Evolutionary conservation across 2,888 invertebrate genomes (phyloP), one percentile per base, ranked within the genome.

Genomic region (Drosophila nr. fundita): DNA sequence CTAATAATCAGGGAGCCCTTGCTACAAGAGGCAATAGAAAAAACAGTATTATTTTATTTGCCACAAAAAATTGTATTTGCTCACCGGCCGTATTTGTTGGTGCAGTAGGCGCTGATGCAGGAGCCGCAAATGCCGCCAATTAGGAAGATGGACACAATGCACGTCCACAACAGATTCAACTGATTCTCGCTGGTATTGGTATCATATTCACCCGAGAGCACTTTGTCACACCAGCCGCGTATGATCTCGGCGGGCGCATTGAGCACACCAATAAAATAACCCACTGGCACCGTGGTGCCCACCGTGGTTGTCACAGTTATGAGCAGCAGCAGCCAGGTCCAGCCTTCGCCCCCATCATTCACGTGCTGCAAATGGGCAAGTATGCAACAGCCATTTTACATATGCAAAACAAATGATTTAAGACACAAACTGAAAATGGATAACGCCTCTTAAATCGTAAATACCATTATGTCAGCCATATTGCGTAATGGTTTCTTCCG

Each of bases 121-220:
- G 98, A 98, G 0, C 98, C 98, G 29, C 96, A 94, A 82, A 97
- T 96, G 48, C 98, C 99, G 8, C 98, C 98, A 38, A 98, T 95
- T 38, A 98, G 94, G 93, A 97, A 98, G 75, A 98, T 95, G 36
- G 98, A 96, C 10, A 98, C 98, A 29, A 98, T 95, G n/a, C 94
- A 93, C 1, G 97, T 95, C 97, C 97, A 98, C 13, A 98, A 91
- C 54, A 97, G 91, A 71, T 95, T 94, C 78, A 97, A 91, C 84
- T 94, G 92, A 40, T 89, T 83, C 0, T 92, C 83, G 32, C 92
- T 92, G 48, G 96, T 90, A 0, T 91, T 83, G 10, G 94, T 88
- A 60, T 94, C 94, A 92, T 96, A 96, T 30, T 94, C 94, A 40
- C 93, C 93, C 54, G 93, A 85, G 27, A 96, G 92, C 69, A 96